Evolutionary conservation across 2,113 vertebrate genomes (phyloP).

Genomic region (Stomatorhinus ivindoensis): DNA sequence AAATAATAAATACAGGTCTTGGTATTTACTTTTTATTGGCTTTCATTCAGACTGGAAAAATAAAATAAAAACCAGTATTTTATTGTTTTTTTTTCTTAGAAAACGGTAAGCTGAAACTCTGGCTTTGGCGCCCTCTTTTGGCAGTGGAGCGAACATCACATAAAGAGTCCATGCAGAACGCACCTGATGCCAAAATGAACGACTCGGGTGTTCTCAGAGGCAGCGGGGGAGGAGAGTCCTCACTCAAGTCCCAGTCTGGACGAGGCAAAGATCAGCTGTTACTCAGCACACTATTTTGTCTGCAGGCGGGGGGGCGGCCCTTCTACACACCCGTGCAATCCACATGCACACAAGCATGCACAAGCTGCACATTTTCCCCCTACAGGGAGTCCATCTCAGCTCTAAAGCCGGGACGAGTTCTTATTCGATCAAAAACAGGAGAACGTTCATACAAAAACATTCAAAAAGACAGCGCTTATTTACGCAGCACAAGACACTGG

Average conservation of each 20-base stretch:
- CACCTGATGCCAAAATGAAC: conserved; percentile 84
- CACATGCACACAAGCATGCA: conserved; percentile 15
- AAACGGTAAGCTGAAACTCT: not conserved
- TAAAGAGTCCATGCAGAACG: conserved; percentile 58
- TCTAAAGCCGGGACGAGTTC: not conserved
- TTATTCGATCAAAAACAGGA: not conserved
- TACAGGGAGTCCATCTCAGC: not conserved
- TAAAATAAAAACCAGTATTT: not conserved
- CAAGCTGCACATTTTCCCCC: not conserved
- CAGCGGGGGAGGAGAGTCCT: conserved; percentile 83
- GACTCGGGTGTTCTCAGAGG: conserved; percentile 89
- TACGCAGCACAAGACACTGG: not conserved
- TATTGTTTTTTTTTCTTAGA: too few species aligned
- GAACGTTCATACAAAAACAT: not conserved
- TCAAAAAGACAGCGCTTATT: not conserved
- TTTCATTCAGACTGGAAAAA: not conserved
- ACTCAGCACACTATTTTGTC: not conserved
- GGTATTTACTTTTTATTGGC: not conserved
- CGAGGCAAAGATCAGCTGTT: conserved; percentile 55
- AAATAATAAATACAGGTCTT: not conserved
- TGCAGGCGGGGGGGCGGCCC: conserved; percentile 18
- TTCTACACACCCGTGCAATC: not conserved
- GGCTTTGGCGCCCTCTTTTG: conserved; percentile 28
- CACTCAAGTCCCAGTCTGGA: conserved; percentile 78
- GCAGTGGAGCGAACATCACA: not conserved